These are phyloP conservation scores for Galaxias olidus DNA, from an alignment of 2,797 vertebrate genomes.

Conservation along the genomic window DNA sequence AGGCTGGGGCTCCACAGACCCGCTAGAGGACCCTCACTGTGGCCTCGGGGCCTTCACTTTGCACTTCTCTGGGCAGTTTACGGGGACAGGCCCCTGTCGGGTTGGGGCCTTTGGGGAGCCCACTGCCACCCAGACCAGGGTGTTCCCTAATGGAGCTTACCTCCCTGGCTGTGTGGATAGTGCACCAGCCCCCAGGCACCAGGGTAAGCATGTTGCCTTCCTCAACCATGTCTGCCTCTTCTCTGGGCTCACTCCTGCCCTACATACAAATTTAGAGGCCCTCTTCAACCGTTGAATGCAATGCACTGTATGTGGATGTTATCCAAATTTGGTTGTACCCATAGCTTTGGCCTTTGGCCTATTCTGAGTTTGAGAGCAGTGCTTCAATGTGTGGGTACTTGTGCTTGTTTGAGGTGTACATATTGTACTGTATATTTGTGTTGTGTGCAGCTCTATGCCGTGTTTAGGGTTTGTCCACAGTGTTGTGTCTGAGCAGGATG, in stretches of 20 bases:
- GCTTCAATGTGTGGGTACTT: not conserved
- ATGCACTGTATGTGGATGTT: not conserved
- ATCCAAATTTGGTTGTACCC: not conserved
- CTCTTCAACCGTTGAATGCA: not conserved
- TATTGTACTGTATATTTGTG: not conserved
- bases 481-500: constrained; percentile 55
- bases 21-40: constrained; percentile 90
- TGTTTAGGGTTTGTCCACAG: constrained; percentile 17
- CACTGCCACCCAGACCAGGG: constrained; percentile 79
- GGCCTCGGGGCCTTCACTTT: constrained; percentile 93
- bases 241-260: not conserved
- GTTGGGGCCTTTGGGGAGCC: constrained; percentile 88
- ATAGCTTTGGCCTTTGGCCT: not conserved
- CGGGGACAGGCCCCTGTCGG: constrained; percentile 88
- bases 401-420: constrained; percentile 11
- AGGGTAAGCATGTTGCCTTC: constrained; percentile 80
- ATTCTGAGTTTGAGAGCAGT: not conserved
- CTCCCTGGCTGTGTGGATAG: constrained; percentile 88
- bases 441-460: not conserved
- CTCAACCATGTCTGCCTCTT: not conserved
- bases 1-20: constrained; percentile 85
- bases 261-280: no score
- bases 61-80: constrained; percentile 95
- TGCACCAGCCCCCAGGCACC: constrained; percentile 82
- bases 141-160: constrained; percentile 89